Percentiles rank a stretch among this genome's conserved stretches.
These are phyloP conservation scores for Turdus rufiventris DNA, from an alignment of 2,113 vertebrate species.

Conservation along the genomic window DNA sequence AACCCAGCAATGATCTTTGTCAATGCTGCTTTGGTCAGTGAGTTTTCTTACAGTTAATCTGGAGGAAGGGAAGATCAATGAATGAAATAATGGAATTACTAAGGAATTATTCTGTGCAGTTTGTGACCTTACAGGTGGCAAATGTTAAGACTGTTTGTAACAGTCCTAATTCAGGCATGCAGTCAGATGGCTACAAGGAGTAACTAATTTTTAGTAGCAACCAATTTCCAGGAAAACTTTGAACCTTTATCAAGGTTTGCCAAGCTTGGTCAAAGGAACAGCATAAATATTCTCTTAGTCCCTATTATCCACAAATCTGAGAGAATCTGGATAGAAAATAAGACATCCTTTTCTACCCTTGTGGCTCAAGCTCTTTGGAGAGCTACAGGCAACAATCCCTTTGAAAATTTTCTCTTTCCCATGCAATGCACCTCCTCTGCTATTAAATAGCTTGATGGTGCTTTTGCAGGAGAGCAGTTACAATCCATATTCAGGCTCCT, in stretches of 20 bases:
- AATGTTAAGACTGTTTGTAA: neutral
- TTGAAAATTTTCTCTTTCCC: neutral
- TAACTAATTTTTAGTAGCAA: neutral
- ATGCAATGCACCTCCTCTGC: neutral
- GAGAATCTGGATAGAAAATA: neutral
- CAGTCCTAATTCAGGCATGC: accelerated
- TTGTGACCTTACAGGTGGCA: neutral
- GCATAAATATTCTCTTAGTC: neutral
- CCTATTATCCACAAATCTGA: neutral
- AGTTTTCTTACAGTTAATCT: neutral
- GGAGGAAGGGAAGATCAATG: neutral
- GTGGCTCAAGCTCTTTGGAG: neutral
- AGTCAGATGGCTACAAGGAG: neutral
- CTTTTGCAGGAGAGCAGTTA: neutral
- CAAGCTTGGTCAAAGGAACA: neutral
- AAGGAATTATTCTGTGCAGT: neutral
- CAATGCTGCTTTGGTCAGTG: neutral
- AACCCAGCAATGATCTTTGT: neutral
- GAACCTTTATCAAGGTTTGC: neutral
- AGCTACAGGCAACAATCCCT: neutral
- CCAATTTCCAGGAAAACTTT: neutral
- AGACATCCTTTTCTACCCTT: neutral
- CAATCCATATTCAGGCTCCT: neutral
- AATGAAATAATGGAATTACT: neutral
- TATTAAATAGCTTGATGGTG: neutral